A percentile compares a stretch with the other conserved stretches of the same genome.
Evolutionary conservation across 2,888 invertebrate species (phyloP).

Genomic region (Lasioglossum malachurum): DNA sequence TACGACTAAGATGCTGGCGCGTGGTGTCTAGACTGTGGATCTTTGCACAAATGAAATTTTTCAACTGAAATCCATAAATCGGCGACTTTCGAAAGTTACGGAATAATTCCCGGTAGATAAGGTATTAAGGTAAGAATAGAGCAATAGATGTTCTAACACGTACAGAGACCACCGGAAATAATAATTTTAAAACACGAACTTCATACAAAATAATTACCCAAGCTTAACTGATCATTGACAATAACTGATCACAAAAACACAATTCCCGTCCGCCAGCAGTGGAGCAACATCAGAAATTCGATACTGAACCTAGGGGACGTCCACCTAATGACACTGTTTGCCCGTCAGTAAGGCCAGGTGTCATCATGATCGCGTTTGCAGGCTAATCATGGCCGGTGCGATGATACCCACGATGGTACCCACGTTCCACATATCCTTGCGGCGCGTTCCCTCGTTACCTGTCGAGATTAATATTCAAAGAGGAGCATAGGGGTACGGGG

Average conservation of each 20-base stretch:
- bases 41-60: too few relatives aligned
- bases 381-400: conserved; percentile 3
- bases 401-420: not conserved
- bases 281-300: not conserved
- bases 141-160: not conserved
- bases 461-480: conserved; percentile 48
- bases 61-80: not conserved
- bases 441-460: conserved; percentile 27
- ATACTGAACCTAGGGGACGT: not conserved
- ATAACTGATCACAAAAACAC: too few relatives aligned
- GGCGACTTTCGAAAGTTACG: not conserved
- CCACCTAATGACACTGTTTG: not conserved
- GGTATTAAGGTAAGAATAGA: too few relatives aligned
- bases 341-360: conserved; percentile 11
- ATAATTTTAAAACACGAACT: not conserved
- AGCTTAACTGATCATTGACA: too few relatives aligned
- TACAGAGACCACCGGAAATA: not conserved
- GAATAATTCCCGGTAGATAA: not conserved
- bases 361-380: conserved; percentile 10
- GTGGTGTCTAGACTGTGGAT: too few relatives aligned
- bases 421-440: conserved; percentile 19
- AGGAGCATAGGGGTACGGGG: conserved; percentile 12
- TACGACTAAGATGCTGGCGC: not conserved
- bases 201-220: not conserved
- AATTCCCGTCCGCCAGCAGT: not conserved